These are phyloP conservation scores for Pantherophis vulpinus DNA, from an alignment of 2,797 vertebrate species.

Conservation along the genomic window DNA sequence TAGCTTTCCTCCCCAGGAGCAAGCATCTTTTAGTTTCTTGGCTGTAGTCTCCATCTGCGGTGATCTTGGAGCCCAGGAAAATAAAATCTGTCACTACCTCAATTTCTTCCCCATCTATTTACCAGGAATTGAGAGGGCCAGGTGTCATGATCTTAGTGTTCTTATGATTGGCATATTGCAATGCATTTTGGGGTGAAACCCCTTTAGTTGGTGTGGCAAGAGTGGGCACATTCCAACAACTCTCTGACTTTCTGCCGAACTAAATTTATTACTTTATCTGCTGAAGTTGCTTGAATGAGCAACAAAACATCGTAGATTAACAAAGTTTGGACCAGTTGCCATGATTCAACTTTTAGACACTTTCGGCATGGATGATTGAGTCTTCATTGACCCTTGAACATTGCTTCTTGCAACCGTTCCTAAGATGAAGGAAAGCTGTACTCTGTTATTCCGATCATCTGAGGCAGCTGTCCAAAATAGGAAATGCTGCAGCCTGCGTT, in stretches of 20 bases:
- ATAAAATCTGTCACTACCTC: too few relatives aligned
- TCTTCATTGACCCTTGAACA: neutral
- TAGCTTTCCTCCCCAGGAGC: too few relatives aligned
- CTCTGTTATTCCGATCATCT: neutral
- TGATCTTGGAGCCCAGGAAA: too few relatives aligned
- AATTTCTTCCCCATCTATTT: too few relatives aligned
- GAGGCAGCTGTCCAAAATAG: neutral
- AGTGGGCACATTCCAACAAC: neutral
- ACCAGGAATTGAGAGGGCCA: too few relatives aligned
- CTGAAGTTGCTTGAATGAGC: neutral
- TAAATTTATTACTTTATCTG: neutral
- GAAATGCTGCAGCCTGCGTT: neutral
- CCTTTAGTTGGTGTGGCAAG: neutral
- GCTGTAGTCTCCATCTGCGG: too few relatives aligned
- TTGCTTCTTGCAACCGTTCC: neutral
- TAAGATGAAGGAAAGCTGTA: neutral
- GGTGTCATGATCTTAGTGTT: too few relatives aligned
- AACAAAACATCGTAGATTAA: neutral
- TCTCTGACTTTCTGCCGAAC: neutral
- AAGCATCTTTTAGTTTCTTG: too few relatives aligned
- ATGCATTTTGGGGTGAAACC: neutral
- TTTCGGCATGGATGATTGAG: neutral
- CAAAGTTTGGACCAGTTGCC: neutral
- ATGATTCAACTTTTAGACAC: neutral
- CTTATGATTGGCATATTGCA: neutral